Evolutionary conservation across 2,797 vertebrate species (phyloP).

Genomic region (Pantherophis alleghaniensis): DNA sequence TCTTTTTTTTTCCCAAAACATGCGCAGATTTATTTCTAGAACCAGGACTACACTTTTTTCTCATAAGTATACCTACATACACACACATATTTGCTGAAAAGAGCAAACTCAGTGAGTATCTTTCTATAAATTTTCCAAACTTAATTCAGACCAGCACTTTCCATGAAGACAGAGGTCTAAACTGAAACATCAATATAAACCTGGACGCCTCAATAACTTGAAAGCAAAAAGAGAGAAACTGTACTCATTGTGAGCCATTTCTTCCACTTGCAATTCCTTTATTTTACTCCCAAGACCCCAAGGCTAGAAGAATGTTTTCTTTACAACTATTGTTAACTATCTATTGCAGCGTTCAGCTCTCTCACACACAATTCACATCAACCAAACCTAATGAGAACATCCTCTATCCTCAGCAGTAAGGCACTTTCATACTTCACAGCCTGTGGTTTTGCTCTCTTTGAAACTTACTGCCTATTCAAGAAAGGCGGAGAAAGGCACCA

Average conservation of each 20-base stretch:
- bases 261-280: not conserved
- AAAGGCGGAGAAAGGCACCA: not conserved
- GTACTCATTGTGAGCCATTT: not conserved
- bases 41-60: constrained; percentile 37
- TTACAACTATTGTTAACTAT: not conserved
- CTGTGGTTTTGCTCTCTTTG: constrained; percentile 17
- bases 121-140: not conserved
- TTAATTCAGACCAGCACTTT: not conserved
- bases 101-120: not conserved
- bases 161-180: not conserved
- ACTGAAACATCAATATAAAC: fast-evolving
- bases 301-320: constrained; percentile 22
- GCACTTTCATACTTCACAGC: constrained; percentile 17
- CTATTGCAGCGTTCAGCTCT: constrained; percentile 1
- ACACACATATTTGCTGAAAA: constrained; percentile 1
- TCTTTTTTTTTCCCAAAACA: not conserved
- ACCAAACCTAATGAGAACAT: constrained; percentile 35
- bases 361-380: not conserved
- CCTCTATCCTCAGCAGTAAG: constrained; percentile 12
- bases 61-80: constrained; percentile 1
- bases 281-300: not conserved
- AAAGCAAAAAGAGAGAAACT: not conserved
- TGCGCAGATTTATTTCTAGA: constrained; percentile 35
- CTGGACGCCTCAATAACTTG: not conserved
- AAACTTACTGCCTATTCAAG: constrained; percentile 8